Base-by-base conservation (phyloP, 1,140 invertebrate species). In the Cydia amplana region DNA sequence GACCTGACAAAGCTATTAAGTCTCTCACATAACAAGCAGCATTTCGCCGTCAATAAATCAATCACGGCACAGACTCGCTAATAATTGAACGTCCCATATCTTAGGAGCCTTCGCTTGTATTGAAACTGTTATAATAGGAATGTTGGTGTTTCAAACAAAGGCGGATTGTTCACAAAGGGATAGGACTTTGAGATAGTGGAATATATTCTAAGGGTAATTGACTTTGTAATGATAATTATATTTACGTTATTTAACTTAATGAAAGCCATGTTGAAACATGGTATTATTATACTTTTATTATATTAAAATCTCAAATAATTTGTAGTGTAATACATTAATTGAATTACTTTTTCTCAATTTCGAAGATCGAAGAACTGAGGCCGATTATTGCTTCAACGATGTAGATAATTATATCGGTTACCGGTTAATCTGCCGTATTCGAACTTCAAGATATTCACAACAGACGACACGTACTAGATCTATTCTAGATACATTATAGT, bases 1-100 rank as follows among this genome's bases (percentile, higher is more conserved):
- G 43, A 16, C 43, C 43, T n/a, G n/a, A 4, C 55, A 60, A 60
- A 60, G 55, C 55, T 10, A 60, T 23, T 60, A 23, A 60, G 7
- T 10, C 55, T 4, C 18, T 23, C 55, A 60, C 55, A 55, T 55
- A 55, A 55, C n/a, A 60, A 12, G 20, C 18, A 60, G 20, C 55
- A 60, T 60, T 60, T 36, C 4, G 65, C 32, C n/a, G 18, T 18
- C 65, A 36, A 70, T 70, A 70, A 70, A 70, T 70, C 65, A 70
- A 70, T 70, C 65, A 70, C 18, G 28, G 65, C 14, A 18, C 65
- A 7, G 36, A 36, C 32, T 70, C 65, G 9, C 28, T 70, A 70
- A 70, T 70, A 70, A 70, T 70, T 70, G 65, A 70, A 36, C 65
- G 65, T 18, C 65, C 32, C 65, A 36, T 70, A 70, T 70, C 65